Base-by-base conservation (phyloP, 2,113 vertebrate genomes). In the Leptobrachium ailaonicum region DNA sequence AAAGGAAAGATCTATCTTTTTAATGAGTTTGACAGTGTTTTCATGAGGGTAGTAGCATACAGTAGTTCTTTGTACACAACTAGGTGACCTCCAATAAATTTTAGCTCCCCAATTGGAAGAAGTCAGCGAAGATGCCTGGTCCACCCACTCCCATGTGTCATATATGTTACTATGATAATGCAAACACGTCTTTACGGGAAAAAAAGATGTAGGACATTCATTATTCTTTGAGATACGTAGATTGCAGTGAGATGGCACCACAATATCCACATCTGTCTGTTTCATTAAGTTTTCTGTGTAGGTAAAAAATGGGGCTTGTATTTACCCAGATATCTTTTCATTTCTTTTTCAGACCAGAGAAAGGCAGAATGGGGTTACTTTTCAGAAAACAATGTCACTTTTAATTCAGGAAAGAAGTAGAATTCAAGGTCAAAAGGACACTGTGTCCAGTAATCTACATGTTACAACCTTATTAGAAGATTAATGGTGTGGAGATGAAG, bases 1-100 rank as follows among this genome's bases (percentile, higher is more conserved):
- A 80, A 74, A 71, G 75, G 79, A 80, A 71, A 80, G 79, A 80
- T 80, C 79, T 80, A 80, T 80, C 79, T 80, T 80, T 80, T 80
- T 80, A 80, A 80, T 75, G 79, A 80, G 79, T 62, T 64, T 80
- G 79, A 74, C 79, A 80, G 72, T 63, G 67, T 44, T 80, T 80
- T 42, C 53, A 75, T 12, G 14, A 80, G 79, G 74, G 67, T 68
- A 74, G 64, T 74, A 75, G 71, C 71, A 69, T 80, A 80, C 79
- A 80, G 79, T 80, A 80, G 71, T 62, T 47, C 79, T 75, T 81
- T 75, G 78, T 81, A 81, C 71, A 81, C 71, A 75, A 45, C 79
- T 75, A 81, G 79, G 72, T 81, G 79, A 75, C 79, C 77, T 45
- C 62, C 71, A 50, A 75, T 81, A 81, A 81, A 81, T 81, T 81